Base-by-base conservation (phyloP, 2,888 invertebrate genomes). In the Pheosia gnoma region DNA sequence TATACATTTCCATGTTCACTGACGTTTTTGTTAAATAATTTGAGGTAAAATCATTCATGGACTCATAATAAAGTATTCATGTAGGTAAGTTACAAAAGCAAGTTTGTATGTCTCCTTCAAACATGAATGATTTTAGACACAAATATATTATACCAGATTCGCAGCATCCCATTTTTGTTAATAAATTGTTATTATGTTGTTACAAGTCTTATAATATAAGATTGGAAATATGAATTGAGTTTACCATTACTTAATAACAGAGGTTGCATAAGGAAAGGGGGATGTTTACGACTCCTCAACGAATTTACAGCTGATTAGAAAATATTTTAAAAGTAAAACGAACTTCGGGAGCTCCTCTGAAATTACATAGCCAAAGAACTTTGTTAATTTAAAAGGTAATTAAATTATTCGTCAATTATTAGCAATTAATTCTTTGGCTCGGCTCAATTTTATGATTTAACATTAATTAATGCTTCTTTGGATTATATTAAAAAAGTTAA, bases 351-450 rank as follows among this genome's bases (percentile, higher is more conserved):
- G 72, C 71, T 82, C 82, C 83, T 81, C 83, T 85, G 83, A 85
- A 85, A 81, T 87, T 84, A 83, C 86, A 81, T 70, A 72, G 81
- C 81, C 84, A 84, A 83, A 82, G 81, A 82, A 80, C 70, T 76
- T 82, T 68, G 78, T 81, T 83, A 82, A 77, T 79, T 80, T 78
- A 61, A 64, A 78, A 52, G 13, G 25, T 78, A 74, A 74, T 80
- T 79, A 71, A 73, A 72, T 80, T 77, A 81, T 75, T 78, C 71
- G 76, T 80, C 74, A 75, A 77, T 72, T 79, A 74, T 78, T 78
- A 76, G 72, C 68, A 79, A 75, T 76, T 73, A 77, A 74, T 79
- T 81, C 79, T 82, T 81, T 81, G 84, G 80, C 82, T 75, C 59
- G 60, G 65, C 81, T 85, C 88, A 84, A 87, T 84, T 84, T 84